Percentiles rank a stretch among this genome's conserved stretches.
Conservation (phyloP, 2,888 invertebrate genomes). For the Acleris emargana region DNA sequence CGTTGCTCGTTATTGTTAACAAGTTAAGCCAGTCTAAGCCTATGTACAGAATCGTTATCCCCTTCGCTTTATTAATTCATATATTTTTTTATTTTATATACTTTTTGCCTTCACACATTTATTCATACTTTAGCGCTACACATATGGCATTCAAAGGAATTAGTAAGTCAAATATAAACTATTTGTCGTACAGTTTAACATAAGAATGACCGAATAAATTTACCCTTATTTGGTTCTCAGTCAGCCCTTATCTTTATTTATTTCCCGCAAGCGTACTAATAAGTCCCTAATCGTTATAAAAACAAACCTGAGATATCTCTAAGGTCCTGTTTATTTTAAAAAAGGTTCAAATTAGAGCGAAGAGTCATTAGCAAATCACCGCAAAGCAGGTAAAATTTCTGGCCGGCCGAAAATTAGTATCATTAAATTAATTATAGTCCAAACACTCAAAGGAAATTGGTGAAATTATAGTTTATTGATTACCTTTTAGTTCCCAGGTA, state of each 20-base stretch:
- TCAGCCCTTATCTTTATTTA: slow-evolving; percentile 51
- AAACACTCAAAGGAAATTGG: slow-evolving; percentile 50
- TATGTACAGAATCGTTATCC: not conserved
- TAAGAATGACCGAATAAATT: slow-evolving; percentile 69
- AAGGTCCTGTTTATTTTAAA: slow-evolving; percentile 31
- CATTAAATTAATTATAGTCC: slow-evolving; percentile 79
- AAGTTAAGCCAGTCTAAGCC: not conserved
- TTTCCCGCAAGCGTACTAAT: slow-evolving; percentile 63
- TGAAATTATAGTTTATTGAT: slow-evolving; percentile 32
- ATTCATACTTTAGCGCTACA: slow-evolving; percentile 21
- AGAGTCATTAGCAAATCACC: slow-evolving; percentile 70
- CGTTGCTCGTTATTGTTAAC: slow-evolving; percentile 7
- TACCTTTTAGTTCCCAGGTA: slow-evolving; percentile 33
- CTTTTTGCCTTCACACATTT: slow-evolving; percentile 2
- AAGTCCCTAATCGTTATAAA: slow-evolving; percentile 64
- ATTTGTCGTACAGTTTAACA: slow-evolving; percentile 57
- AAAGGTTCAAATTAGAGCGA: slow-evolving; percentile 24
- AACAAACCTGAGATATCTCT: slow-evolving; percentile 51
- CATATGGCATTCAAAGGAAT: slow-evolving; percentile 25
- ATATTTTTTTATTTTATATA: not conserved
- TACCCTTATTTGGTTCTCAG: slow-evolving; percentile 41
- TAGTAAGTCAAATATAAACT: slow-evolving; percentile 40
- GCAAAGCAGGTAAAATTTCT: slow-evolving; percentile 70
- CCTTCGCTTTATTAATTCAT: not conserved
- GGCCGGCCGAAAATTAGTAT: slow-evolving; percentile 64